phyloP scores from a whole-genome alignment of 2,888 invertebrate species.

The Ctenicera cuprea region DNA sequence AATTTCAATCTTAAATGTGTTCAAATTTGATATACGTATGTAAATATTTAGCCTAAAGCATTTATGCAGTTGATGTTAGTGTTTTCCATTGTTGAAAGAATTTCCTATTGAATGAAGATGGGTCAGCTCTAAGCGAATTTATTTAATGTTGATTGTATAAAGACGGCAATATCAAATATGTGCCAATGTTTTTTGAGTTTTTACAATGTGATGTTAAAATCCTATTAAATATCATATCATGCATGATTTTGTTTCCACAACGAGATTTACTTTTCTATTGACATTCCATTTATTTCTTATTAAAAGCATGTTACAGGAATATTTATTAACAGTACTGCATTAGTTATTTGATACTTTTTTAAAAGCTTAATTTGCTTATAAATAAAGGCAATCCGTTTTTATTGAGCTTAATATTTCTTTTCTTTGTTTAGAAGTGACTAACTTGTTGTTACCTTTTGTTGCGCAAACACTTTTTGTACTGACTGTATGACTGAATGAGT shows the following conservation, averaged over 20 bases:
- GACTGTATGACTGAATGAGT: slow-evolving; percentile 29
- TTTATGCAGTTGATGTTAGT: slow-evolving; percentile 48
- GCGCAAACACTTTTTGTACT: slow-evolving; percentile 20
- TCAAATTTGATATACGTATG: slow-evolving; percentile 55
- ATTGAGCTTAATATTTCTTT: slow-evolving; percentile 41
- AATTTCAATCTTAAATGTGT: slow-evolving; percentile 55
- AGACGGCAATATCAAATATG: slow-evolving; percentile 28
- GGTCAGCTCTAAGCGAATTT: slow-evolving; percentile 34
- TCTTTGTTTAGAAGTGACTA: slow-evolving; percentile 38
- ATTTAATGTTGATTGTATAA: slow-evolving; percentile 29
- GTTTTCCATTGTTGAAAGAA: slow-evolving; percentile 36
- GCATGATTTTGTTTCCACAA: slow-evolving; percentile 31
- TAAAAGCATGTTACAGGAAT: slow-evolving; percentile 33
- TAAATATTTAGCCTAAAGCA: slow-evolving; percentile 49
- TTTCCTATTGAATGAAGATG: slow-evolving; percentile 23
- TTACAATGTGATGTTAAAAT: slow-evolving; percentile 13
- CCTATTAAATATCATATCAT: slow-evolving; percentile 34
- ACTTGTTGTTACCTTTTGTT: slow-evolving; percentile 27
- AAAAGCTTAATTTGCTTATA: slow-evolving; percentile 17
- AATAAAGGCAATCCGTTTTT: slow-evolving; percentile 45
- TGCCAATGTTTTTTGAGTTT: slow-evolving; percentile 35
- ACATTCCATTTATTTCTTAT: slow-evolving; percentile 43
- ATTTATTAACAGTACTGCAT: slow-evolving; percentile 2
- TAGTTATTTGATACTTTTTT: background rate
- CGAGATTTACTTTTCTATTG: no score